Evolutionary conservation across 2,113 vertebrate species (phyloP).

Genomic region (Prionailurus viverrinus): DNA sequence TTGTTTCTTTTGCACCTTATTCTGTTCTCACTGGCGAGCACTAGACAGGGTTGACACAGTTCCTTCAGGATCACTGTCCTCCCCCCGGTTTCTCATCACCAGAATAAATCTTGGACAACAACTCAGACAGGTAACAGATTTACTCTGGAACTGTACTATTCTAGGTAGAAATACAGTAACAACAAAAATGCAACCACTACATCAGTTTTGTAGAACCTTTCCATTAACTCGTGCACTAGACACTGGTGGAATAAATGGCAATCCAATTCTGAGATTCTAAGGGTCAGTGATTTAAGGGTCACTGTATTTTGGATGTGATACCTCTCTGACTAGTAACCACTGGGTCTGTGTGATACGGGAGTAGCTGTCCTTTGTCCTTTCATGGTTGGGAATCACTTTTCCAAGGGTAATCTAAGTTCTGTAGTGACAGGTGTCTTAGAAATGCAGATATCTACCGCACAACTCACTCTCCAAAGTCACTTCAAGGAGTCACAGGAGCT

Average conservation of each 20-base stretch:
- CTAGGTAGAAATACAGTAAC: background rate
- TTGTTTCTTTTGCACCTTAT: background rate
- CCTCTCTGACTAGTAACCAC: background rate
- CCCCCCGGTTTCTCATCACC: background rate
- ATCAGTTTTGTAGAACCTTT: background rate
- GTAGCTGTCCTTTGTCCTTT: background rate
- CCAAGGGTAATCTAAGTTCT: background rate
- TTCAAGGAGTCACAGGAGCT: background rate
- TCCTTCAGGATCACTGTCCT: background rate
- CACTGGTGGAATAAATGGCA: background rate
- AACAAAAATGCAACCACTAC: background rate
- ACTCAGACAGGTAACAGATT: background rate
- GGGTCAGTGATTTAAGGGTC: background rate
- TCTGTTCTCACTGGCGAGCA: background rate
- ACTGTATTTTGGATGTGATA: background rate
- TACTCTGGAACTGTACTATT: background rate
- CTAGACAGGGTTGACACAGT: rapidly evolving
- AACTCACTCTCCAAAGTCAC: background rate
- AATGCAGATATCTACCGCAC: background rate
- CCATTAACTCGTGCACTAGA: background rate
- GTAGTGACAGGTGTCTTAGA: background rate
- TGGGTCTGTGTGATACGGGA: background rate
- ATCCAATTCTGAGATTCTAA: background rate
- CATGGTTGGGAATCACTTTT: background rate
- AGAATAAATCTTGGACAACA: background rate